Evolutionary conservation across 2,113 vertebrate species (phyloP).

Genomic region (Boulengeromyrus knoepffleri): DNA sequence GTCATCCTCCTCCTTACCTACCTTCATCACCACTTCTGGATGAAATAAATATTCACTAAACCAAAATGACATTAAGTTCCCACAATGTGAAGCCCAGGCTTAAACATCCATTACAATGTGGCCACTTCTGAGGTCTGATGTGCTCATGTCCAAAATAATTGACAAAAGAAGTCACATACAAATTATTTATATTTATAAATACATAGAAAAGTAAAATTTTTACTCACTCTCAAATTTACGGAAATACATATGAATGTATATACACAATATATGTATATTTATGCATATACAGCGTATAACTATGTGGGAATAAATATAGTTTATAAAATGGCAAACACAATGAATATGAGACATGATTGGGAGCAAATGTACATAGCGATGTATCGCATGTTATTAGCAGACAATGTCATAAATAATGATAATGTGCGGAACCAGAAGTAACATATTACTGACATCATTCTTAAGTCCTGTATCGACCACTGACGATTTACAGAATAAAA

Average conservation of each 20-base stretch:
- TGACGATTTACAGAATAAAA: neutral
- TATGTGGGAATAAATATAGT: conserved; percentile 27
- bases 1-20: neutral
- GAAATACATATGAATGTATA: conserved; percentile 2
- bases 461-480: neutral
- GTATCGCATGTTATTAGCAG: neutral
- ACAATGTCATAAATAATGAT: neutral
- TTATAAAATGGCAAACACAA: conserved; percentile 33
- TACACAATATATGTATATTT: conserved; percentile 1
- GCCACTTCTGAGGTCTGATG: neutral
- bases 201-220: neutral
- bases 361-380: conserved; percentile 30
- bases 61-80: conserved; percentile 24
- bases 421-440: neutral
- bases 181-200: conserved; percentile 11
- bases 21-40: neutral
- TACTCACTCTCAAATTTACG: conserved; percentile 10
- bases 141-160: neutral
- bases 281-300: conserved; percentile 8
- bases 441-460: neutral
- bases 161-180: neutral
- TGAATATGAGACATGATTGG: conserved; percentile 37
- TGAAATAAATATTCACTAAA: conserved; percentile 29
- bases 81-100: neutral
- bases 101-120: neutral